These are phyloP conservation scores for Enteromius radiatus DNA, from an alignment of 2,797 vertebrate species.

Conservation along the genomic window DNA sequence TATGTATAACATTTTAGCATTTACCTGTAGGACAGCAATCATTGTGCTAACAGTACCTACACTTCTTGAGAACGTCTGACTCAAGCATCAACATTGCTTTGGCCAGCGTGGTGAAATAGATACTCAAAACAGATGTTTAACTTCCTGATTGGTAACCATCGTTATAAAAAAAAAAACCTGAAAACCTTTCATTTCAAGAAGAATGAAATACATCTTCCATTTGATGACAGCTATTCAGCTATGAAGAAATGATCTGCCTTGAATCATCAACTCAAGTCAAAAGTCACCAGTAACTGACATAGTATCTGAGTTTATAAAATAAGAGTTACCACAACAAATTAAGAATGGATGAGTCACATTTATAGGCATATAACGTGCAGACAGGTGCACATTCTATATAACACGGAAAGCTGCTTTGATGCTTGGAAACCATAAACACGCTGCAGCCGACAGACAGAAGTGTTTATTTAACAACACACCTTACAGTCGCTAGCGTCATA, in stretches of 20 bases:
- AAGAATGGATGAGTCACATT: neutral
- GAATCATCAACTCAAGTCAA: neutral
- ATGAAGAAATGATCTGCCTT: neutral
- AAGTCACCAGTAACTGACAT: neutral
- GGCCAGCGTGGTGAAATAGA: neutral
- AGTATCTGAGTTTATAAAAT: neutral
- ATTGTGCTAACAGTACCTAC: neutral
- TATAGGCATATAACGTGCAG: neutral
- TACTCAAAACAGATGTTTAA: neutral
- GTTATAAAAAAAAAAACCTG: neutral
- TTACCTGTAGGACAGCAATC: conserved; percentile 4
- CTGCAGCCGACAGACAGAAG: neutral
- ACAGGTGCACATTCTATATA: neutral
- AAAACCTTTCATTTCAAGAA: no score
- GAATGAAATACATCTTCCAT: neutral
- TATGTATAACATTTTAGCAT: neutral
- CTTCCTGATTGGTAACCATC: neutral
- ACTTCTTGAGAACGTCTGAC: neutral
- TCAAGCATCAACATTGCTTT: neutral
- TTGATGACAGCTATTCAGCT: neutral
- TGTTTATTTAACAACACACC: conserved; percentile 13
- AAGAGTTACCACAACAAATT: neutral
- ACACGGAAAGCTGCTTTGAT: neutral
- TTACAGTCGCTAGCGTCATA: neutral
- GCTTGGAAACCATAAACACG: neutral